These are phyloP conservation scores for Diabrotica virgifera DNA, from an alignment of 1,140 invertebrate genomes.

Conservation along the genomic window DNA sequence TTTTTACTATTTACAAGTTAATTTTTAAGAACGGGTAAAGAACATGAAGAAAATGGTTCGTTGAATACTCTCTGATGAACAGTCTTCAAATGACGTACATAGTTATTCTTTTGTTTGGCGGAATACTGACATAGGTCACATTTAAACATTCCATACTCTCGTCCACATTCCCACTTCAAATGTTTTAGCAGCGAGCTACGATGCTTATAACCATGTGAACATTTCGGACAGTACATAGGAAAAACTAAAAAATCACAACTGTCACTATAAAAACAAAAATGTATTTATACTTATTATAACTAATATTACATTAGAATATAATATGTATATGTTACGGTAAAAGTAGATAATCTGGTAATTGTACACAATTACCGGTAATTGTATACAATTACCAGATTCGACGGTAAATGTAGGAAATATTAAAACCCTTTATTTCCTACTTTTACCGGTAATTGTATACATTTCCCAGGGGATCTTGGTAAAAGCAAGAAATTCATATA, in stretches of 20 bases:
- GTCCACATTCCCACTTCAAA: slow-evolving; percentile 28
- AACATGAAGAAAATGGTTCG: not conserved
- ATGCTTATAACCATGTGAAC: slow-evolving; percentile 24
- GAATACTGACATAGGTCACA: slow-evolving; percentile 20
- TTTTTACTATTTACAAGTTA: not conserved
- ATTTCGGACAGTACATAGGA: slow-evolving; percentile 24
- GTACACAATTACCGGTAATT: no score
- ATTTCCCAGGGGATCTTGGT: no score
- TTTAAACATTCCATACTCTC: slow-evolving; percentile 13
- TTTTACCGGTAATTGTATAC: no score
- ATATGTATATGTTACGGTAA: no score
- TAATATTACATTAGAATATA: no score
- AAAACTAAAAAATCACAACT: slow-evolving; percentile 20
- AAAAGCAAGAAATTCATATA: no score
- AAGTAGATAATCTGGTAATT: no score
- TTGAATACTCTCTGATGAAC: slow-evolving; percentile 10
- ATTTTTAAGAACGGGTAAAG: not conserved
- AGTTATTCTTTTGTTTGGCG: slow-evolving; percentile 52
- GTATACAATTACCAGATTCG: no score
- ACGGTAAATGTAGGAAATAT: no score
- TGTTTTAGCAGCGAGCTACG: slow-evolving; percentile 24
- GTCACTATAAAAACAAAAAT: not conserved
- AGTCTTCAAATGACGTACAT: slow-evolving; percentile 47
- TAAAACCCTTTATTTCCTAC: no score
- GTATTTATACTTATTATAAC: no score